phyloP scores from a whole-genome alignment of 2,797 vertebrate genomes.

The Crocidura indochinensis region DNA sequence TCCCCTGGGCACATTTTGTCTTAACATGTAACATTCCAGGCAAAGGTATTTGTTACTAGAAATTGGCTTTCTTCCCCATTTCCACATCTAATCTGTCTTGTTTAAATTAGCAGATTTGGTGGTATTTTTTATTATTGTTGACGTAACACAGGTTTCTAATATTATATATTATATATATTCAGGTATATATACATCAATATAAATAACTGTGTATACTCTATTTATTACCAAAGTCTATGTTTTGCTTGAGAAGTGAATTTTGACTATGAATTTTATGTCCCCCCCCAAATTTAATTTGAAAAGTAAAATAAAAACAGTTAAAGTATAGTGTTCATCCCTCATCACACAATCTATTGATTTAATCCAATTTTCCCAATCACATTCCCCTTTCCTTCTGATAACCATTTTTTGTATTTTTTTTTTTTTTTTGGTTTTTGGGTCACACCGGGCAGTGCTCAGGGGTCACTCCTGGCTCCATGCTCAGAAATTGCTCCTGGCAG shows the following conservation, averaged over 20 bases:
- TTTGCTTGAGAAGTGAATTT: no score
- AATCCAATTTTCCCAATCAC: background rate
- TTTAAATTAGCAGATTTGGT: background rate
- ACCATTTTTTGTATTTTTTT: no score
- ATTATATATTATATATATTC: background rate
- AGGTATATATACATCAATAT: background rate
- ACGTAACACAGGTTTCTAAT: background rate
- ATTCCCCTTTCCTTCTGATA: background rate
- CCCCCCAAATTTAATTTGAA: no score
- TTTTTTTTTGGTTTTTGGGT: no score
- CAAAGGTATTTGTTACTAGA: background rate
- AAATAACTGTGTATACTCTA: background rate
- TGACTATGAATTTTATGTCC: no score
- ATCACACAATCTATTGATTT: background rate
- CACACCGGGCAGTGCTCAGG: no score
- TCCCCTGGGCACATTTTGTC: background rate
- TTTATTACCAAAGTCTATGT: background rate
- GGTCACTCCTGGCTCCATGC: no score
- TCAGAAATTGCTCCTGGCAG: no score
- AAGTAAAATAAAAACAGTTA: no score
- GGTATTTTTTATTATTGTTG: background rate
- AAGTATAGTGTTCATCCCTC: background rate
- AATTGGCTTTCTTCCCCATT: background rate
- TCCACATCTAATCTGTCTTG: background rate
- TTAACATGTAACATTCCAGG: background rate